Percentiles rank a stretch among this genome's conserved stretches.
Evolutionary conservation across 2,888 invertebrate genomes (phyloP).

Genomic region (Girardia tigrina): DNA sequence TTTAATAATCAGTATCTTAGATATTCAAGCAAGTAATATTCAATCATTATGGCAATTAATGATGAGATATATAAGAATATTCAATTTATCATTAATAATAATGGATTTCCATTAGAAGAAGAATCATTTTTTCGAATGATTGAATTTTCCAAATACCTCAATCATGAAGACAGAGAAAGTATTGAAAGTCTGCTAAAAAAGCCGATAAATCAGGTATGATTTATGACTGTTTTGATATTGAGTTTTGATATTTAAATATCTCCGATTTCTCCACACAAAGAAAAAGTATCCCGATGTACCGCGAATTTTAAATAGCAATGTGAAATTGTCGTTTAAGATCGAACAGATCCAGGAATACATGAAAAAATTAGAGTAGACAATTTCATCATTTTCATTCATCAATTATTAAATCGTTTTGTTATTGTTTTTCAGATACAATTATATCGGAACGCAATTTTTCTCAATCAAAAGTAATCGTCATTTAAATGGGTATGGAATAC

Average conservation of each 20-base stretch:
- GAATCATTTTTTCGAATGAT: conserved; percentile 17
- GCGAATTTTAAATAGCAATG: not conserved
- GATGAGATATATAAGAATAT: not conserved
- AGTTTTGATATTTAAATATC: not conserved
- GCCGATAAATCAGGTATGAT: not conserved
- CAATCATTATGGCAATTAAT: not conserved
- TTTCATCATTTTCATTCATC: not conserved
- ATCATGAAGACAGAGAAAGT: not conserved
- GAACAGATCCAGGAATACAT: conserved; percentile 45
- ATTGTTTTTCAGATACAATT: not conserved
- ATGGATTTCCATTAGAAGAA: conserved; percentile 31
- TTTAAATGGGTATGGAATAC: not conserved
- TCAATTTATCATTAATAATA: conserved; percentile 28
- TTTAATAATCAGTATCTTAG: not conserved
- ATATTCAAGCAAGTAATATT: not conserved
- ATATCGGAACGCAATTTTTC: not conserved
- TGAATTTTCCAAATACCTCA: conserved; percentile 30
- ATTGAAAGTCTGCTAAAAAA: not conserved
- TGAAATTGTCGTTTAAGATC: conserved; percentile 7
- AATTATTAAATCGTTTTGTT: not conserved
- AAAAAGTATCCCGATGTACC: conserved; percentile 1
- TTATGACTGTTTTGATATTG: not conserved
- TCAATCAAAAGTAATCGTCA: not conserved
- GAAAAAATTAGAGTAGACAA: conserved; percentile 45
- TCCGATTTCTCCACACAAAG: no score